A percentile compares a stretch with the other conserved stretches of the same genome.
phyloP scores from a whole-genome alignment of 2,113 vertebrate genomes.

The Pandion haliaetus region DNA sequence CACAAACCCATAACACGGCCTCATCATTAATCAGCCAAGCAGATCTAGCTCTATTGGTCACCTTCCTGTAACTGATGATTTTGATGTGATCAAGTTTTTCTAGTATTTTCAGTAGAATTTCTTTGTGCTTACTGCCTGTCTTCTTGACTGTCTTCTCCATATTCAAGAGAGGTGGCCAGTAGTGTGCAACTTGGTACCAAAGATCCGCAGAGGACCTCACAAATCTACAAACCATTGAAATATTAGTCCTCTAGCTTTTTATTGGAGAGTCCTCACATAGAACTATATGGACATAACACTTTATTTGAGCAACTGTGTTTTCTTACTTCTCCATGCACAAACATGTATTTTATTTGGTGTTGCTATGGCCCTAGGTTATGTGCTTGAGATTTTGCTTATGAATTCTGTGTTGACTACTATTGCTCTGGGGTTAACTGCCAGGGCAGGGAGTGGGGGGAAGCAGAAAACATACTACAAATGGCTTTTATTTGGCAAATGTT shows the following conservation, averaged over 20 bases:
- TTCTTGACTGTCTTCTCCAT: not conserved
- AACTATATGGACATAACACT: not conserved
- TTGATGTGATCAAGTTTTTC: not conserved
- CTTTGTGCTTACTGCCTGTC: not conserved
- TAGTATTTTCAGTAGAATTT: not conserved
- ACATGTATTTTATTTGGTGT: not conserved
- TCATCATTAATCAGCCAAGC: not conserved
- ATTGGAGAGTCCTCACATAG: not conserved
- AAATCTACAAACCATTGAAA: not conserved
- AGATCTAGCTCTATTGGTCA: not conserved
- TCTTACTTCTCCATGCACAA: not conserved
- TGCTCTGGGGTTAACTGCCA: not conserved
- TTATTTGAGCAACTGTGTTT: not conserved
- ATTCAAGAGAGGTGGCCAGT: not conserved
- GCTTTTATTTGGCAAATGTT: not conserved
- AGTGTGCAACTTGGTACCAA: not conserved
- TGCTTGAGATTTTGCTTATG: not conserved
- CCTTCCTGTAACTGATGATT: not conserved
- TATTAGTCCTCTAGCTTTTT: not conserved
- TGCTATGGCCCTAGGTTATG: not conserved
- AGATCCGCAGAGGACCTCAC: not conserved
- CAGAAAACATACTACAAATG: not conserved
- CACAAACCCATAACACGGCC: too few relatives aligned
- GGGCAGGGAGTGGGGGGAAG: not conserved
- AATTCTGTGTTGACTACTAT: not conserved